phyloP scores from a whole-genome alignment of 2,797 vertebrate species.

The Eurystomus glaucurus region DNA sequence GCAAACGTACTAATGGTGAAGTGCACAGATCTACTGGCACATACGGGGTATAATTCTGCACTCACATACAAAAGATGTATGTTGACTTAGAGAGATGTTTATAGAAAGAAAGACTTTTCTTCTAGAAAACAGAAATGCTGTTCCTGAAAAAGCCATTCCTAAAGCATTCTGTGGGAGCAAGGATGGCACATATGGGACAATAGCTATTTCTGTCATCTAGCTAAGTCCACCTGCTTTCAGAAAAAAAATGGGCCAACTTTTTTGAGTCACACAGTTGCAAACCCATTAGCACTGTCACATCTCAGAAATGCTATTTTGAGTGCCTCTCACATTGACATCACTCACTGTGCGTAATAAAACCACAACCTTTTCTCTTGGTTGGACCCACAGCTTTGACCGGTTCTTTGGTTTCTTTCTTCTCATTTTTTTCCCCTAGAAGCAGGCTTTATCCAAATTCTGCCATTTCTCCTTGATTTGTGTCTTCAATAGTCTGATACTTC shows the following conservation, averaged over 20 bases:
- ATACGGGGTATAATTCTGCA: background rate
- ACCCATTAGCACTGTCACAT: slow-evolving; percentile 31
- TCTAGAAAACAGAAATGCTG: background rate
- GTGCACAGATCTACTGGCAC: background rate
- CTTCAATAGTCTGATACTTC: background rate
- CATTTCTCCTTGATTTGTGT: background rate
- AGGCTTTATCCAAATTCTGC: background rate
- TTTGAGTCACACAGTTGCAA: background rate
- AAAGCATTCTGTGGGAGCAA: background rate
- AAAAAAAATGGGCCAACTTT: slow-evolving; percentile 26
- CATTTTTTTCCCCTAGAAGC: background rate
- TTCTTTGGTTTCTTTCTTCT: background rate
- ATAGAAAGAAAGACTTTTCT: background rate
- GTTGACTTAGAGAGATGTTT: background rate
- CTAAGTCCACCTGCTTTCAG: background rate
- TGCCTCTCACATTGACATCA: background rate
- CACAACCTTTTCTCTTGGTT: background rate
- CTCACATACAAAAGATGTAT: background rate
- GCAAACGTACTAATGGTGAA: background rate
- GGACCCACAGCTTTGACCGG: background rate
- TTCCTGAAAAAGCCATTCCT: background rate
- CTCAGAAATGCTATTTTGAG: slow-evolving; percentile 42
- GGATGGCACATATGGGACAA: background rate
- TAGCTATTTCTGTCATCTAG: background rate
- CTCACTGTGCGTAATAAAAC: slow-evolving; percentile 4